Conservation (phyloP, 2,888 invertebrate genomes). For the Tipula helvola region DNA sequence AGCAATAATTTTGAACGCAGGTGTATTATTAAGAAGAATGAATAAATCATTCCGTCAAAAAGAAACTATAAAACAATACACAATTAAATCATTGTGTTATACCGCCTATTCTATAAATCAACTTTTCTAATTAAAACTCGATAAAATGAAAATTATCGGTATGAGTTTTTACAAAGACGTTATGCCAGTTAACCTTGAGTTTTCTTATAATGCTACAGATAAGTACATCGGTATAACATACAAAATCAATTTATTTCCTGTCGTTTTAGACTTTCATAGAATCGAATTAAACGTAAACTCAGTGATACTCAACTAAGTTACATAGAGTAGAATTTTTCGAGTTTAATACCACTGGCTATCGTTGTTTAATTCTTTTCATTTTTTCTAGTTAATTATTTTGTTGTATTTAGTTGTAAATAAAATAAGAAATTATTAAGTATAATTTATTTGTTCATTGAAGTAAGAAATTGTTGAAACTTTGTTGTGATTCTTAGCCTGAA, state of each 20-base stretch:
- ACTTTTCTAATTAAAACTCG: neutral
- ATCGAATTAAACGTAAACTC: neutral
- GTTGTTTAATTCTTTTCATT: neutral
- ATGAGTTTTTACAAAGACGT: neutral
- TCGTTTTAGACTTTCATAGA: neutral
- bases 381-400: neutral
- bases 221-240: neutral
- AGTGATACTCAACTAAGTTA: neutral
- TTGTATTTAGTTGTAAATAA: neutral
- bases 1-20: neutral
- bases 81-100: neutral
- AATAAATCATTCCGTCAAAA: neutral
- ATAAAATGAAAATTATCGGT: slow-evolving; percentile 11
- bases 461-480: neutral
- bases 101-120: neutral
- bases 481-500: neutral
- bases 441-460: neutral
- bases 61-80: neutral
- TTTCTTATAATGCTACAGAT: neutral
- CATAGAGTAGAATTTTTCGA: neutral
- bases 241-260: neutral
- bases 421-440: neutral
- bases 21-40: neutral
- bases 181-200: neutral
- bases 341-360: neutral